Evolutionary conservation across 1,140 invertebrate genomes (phyloP), one percentile per base, ranked within the genome.

Genomic region (Lineus longissimus): DNA sequence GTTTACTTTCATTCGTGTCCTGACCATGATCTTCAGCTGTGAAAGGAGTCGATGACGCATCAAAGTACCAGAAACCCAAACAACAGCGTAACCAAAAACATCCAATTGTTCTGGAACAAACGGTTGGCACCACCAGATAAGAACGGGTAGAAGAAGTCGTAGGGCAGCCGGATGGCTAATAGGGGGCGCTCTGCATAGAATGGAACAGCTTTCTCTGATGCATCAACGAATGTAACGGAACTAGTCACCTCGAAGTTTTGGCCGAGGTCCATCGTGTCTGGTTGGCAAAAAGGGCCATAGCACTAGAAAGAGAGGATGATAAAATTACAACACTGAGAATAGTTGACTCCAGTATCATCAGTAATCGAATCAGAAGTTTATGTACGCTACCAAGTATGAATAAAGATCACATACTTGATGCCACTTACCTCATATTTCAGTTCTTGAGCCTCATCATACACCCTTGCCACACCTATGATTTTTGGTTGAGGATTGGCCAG

Each of bases 91-190:
- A 15, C 15, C 33, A 36, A 36, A 36, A 36, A 15, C 6, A 7
- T 36, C 6, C 4, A 36, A 36, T 36, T 4, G 33, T 15, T 36
- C 47, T 19, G 47, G n/a, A 51, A 7, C 47, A n/a, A n/a, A n/a
- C n/a, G 25, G 25, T 4, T n/a, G 9, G 6, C 47, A 27, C 6
- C 47, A n/a, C 61, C 59, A 13, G 54, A 63, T 19, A 63, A 59
- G 61, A 90, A 89, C 30, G 88, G 88, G 76, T 89, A 89, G 74
- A 89, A 89, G 73, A 89, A 90, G 73, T 89, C 88, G 59, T 84
- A 81, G 1, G 88, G 88, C 13, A 89, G 78, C 72, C 84, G 84
- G 40, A 88, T 81, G 62, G 87, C 83, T 61, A 88, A 81, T 54
- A 85, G 83, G 36, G 88, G 87, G 25, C 85, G 84, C 61, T 85